Evolutionary conservation across 2,113 vertebrate genomes (phyloP).

Genomic region (Heterocephalus glaber): DNA sequence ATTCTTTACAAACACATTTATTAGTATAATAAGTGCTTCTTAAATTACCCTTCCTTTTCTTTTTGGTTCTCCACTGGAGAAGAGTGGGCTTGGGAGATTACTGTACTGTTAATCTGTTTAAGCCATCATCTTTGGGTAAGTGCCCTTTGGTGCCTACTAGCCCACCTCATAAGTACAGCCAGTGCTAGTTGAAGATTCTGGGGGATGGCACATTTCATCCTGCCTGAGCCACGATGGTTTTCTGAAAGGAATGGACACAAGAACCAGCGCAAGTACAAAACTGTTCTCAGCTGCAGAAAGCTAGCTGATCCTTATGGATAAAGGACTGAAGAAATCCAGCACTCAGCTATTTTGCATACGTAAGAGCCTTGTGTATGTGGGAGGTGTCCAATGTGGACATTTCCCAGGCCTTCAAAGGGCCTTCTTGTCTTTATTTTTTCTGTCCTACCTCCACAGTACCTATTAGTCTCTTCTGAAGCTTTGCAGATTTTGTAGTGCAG

Average conservation of each 20-base stretch:
- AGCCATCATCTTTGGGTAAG: neutral
- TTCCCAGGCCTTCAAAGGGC: neutral
- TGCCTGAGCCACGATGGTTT: neutral
- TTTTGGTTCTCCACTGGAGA: neutral
- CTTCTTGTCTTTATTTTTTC: neutral
- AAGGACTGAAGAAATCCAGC: neutral
- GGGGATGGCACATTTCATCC: neutral
- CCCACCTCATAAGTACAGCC: neutral
- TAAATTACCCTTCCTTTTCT: neutral
- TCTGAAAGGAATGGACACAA: neutral
- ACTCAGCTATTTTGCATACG: neutral
- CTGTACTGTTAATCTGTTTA: neutral
- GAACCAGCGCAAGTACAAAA: slow-evolving; percentile 6
- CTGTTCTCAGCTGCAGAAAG: neutral
- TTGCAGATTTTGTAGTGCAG: neutral
- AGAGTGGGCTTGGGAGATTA: neutral
- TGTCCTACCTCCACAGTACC: neutral
- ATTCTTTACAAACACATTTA: neutral
- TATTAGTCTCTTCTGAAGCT: neutral
- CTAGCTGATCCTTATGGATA: neutral
- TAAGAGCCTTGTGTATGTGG: neutral
- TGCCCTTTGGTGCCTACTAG: neutral
- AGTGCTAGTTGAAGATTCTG: neutral
- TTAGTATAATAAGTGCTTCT: neutral
- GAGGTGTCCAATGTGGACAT: neutral